A percentile compares a stretch with the other conserved stretches of the same genome.
Evolutionary conservation across 2,113 vertebrate genomes (phyloP).

Genomic region (Crotalus helleri): DNA sequence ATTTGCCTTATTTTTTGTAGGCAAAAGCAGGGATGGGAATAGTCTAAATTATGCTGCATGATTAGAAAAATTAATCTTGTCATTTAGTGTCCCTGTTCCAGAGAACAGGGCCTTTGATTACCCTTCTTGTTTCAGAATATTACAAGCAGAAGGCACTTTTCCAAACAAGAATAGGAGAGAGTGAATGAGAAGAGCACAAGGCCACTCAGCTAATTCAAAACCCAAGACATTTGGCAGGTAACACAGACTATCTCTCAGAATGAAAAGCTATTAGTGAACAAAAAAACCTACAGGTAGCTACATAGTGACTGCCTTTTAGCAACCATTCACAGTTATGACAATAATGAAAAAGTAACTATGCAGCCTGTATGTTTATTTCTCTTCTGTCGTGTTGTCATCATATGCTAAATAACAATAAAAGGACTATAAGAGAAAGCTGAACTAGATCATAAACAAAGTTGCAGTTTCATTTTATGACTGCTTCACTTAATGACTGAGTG

Average conservation of each 20-base stretch:
- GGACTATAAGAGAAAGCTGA: neutral
- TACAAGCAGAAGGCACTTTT: constrained; percentile 69
- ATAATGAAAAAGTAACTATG: neutral
- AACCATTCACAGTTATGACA: neutral
- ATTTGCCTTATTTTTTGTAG: constrained; percentile 73
- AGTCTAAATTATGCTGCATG: constrained; percentile 77
- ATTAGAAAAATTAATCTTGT: constrained; percentile 82
- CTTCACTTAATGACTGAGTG: neutral
- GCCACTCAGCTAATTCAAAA: constrained; percentile 39
- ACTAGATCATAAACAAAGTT: neutral
- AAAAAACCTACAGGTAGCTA: neutral
- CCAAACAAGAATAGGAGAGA: constrained; percentile 21
- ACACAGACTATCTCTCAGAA: constrained; percentile 4
- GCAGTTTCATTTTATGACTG: neutral
- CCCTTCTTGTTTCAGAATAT: constrained; percentile 76
- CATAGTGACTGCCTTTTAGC: neutral
- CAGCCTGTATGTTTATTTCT: neutral
- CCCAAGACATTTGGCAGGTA: neutral
- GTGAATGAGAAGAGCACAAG: constrained; percentile 23
- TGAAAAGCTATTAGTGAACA: constrained; percentile 2
- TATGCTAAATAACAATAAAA: neutral
- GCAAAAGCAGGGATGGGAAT: constrained; percentile 63
- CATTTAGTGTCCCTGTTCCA: constrained; percentile 70
- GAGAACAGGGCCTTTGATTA: constrained; percentile 75
- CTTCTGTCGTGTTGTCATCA: neutral